Evolutionary conservation across 2,797 vertebrate genomes (phyloP), one percentile per base, ranked within the genome.

Genomic region (Cephalopachus bancanus): DNA sequence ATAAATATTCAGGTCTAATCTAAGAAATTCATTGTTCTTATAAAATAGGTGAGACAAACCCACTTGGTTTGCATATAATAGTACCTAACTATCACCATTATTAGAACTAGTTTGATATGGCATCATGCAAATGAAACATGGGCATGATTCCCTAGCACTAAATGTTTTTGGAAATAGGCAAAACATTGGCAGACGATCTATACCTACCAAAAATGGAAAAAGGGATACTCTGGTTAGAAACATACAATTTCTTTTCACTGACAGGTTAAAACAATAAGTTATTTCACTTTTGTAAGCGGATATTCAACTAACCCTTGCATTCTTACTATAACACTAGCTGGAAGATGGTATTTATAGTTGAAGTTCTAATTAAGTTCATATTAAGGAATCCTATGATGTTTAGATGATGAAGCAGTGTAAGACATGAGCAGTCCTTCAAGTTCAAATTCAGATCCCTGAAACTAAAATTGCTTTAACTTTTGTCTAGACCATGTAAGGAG

Each of bases 1-100:
- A 62, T 69, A 93, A 93, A 74, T 91, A 94, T 91, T 92, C 20
- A 86, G 33, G 37, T 94, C n/a, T 80, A 94, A 95, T 91, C 91
- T 90, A 15, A 95, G 37, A 93, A 92, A 88, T 49, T 72, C 33
- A 44, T 84, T 86, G 44, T 80, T 59, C 16, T 91, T 80, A 51
- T 20, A 72, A 94, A 91, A 90, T 20, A 93, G 55, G 33, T 89
- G 72, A 78, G 37, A 84, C 59, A 83, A 96, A 92, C 62, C 19
- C 65, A 71, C 20, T 92, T 93, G 57, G 37, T 85, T 78, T 97
- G 22, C 53, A 67, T 79, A 72, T 89, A 57, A 83, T 86, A 62
- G 10, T 51, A 72, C 15, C 8, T 88, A 78, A 67, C 30, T 28
- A n/a, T 76, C 60, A 79, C 57, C 3, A 19, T 53, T 15, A 17